Base-by-base conservation (phyloP, 1,140 invertebrate genomes). In the Sarcophaga bullata region DNA sequence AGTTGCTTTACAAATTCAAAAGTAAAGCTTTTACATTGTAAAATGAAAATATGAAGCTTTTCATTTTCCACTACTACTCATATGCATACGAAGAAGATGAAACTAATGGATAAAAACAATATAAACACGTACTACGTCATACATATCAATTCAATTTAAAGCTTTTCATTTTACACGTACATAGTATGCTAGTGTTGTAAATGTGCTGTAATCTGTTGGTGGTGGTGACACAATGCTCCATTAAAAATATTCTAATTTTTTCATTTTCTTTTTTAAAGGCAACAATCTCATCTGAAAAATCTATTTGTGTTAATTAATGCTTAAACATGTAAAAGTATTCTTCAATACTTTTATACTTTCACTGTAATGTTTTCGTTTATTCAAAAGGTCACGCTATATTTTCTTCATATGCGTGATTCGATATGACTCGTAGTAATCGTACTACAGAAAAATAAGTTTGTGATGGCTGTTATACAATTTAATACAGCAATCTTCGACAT, bases 241-340 rank as follows among this genome's bases (percentile, higher is more conserved):
- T 19, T 68, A n/a, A 25, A n/a, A n/a, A n/a, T n/a, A 68, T 68
- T 68, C n/a, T 68, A 19, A 68, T 68, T 68, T 68, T n/a, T 19
- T 25, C 19, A 68, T 68, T 68, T n/a, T 68, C 25, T 37, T 37
- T 37, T 37, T 37, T 37, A 37, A n/a, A 37, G 25, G 25, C 25
- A 37, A 37, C 25, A 19, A 68, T 68, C 62, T 68, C 17, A 17
- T 5, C 62, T 1, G 15, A 25, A 76, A 25, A 80, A 80, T 80
- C 52, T 80, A 68, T 80, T 58, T 80, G 46, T 80, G 52, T 80
- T 80, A 68, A 68, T 80, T 80, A 58, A 78, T 78, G 75, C 75
- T 78, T 78, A 78, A 78, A 78, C 75, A 47, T 50, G 75, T 78
- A 78, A 78, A 68, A 78, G n/a, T 58, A 52, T 62, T 80, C 50